A percentile compares a stretch with the other conserved stretches of the same genome.
Evolutionary conservation across 2,113 vertebrate species (phyloP).

Genomic region (Tursiops truncatus): DNA sequence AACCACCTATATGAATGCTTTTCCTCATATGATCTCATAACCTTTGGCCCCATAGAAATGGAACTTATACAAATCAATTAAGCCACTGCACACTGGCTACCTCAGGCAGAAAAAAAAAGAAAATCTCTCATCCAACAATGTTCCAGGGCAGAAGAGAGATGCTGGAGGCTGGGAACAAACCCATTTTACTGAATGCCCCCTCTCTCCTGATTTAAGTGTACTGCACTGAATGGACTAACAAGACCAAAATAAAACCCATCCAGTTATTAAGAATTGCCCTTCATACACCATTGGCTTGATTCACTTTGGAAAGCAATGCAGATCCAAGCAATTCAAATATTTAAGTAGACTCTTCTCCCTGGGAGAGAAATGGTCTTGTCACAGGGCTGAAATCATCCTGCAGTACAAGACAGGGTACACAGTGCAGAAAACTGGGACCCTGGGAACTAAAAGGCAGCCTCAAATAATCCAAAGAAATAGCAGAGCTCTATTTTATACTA

Average conservation of each 20-base stretch:
- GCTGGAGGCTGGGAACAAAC: neutral
- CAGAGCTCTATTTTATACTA: neutral
- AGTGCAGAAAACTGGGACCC: neutral
- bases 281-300: conserved; percentile 55
- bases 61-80: conserved; percentile 39
- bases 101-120: neutral
- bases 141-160: neutral
- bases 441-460: neutral
- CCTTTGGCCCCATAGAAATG: conserved; percentile 41
- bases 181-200: neutral
- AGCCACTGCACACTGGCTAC: neutral
- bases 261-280: conserved; percentile 55
- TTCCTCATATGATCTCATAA: conserved; percentile 53
- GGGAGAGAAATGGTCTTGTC: conserved; percentile 1
- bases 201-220: conserved; percentile 56
- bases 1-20: neutral
- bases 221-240: conserved; percentile 53
- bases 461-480: neutral
- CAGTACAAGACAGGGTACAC: neutral
- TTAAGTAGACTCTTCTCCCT: conserved; percentile 6
- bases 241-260: conserved; percentile 60
- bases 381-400: neutral
- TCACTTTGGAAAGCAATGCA: conserved; percentile 54
- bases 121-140: neutral
- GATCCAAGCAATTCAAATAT: conserved; percentile 56